phyloP scores from a whole-genome alignment of 2,888 invertebrate species.

The Xiphydria camelus region DNA sequence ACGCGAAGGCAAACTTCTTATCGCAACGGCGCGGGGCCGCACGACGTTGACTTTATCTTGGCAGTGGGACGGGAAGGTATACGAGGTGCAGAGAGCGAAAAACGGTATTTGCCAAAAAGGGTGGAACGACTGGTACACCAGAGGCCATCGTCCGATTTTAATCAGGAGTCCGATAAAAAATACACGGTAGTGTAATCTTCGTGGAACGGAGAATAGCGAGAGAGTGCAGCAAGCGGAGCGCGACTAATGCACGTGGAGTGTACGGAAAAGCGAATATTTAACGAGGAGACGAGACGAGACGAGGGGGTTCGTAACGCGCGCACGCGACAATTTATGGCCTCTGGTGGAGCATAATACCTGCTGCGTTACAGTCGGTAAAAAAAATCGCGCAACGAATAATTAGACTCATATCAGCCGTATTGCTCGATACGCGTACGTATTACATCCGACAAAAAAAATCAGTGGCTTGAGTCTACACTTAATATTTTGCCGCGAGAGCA shows the following conservation, averaged over 20 bases:
- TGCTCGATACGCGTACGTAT: too few species aligned
- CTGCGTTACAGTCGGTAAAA: too few species aligned
- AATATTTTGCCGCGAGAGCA: too few species aligned
- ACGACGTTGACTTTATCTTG: slow-evolving; percentile 33
- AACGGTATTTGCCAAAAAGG: slow-evolving; percentile 35
- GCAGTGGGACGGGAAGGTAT: too few species aligned
- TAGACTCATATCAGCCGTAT: too few species aligned
- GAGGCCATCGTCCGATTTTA: slow-evolving; percentile 32
- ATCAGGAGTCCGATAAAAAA: slow-evolving; percentile 40
- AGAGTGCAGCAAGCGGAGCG: slow-evolving; percentile 20
- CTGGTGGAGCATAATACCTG: too few species aligned
- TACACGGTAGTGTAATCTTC: slow-evolving; percentile 43
- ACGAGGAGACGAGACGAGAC: slow-evolving; percentile 18
- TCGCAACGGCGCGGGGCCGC: slow-evolving; percentile 12
- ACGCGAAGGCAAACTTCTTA: too few species aligned
- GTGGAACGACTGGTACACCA: too few species aligned
- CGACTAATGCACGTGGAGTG: slow-evolving; percentile 30
- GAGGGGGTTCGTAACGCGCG: slow-evolving; percentile 18
- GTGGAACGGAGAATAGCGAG: slow-evolving; percentile 28
- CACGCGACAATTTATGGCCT: slow-evolving; percentile 37
- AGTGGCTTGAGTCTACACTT: too few species aligned
- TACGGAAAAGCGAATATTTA: slow-evolving; percentile 33
- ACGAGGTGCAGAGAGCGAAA: slow-evolving; percentile 24
- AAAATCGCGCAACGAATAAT: slow-evolving; percentile 29
- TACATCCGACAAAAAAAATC: too few species aligned